Evolutionary conservation across 2,113 vertebrate species (phyloP).

Genomic region (Phodopus roborovskii): DNA sequence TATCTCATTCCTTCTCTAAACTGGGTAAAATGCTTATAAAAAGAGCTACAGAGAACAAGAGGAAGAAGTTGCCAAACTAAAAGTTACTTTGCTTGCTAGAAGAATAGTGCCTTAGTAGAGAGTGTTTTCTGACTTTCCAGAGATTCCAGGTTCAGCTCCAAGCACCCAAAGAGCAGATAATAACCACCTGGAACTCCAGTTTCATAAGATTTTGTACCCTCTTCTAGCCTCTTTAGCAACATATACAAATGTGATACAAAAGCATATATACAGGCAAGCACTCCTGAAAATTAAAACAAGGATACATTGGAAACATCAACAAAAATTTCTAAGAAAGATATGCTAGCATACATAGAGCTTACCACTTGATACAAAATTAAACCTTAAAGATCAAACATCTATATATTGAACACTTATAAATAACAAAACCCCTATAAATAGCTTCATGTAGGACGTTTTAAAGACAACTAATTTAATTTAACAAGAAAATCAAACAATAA

Average conservation of each 20-base stretch:
- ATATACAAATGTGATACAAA: neutral
- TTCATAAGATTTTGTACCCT: neutral
- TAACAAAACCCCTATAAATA: neutral
- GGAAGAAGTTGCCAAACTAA: neutral
- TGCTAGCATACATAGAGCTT: neutral
- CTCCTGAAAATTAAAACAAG: neutral
- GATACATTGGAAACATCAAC: neutral
- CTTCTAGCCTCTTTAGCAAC: neutral
- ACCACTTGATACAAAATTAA: neutral
- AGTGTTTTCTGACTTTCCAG: neutral
- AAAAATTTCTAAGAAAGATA: neutral
- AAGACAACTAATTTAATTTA: neutral
- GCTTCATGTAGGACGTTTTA: neutral
- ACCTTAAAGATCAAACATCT: neutral
- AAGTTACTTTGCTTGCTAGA: neutral
- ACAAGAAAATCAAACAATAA: neutral
- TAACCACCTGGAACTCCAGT: neutral
- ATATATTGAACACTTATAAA: neutral
- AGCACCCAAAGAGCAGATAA: neutral
- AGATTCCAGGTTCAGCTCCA: neutral
- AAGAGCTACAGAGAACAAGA: neutral
- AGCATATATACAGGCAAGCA: neutral
- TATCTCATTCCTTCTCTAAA: neutral
- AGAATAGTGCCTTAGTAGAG: no score
- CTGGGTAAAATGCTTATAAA: neutral